These are phyloP conservation scores for Drosophila kanapiae DNA, from an alignment of 1,140 invertebrate species.

Conservation along the genomic window DNA sequence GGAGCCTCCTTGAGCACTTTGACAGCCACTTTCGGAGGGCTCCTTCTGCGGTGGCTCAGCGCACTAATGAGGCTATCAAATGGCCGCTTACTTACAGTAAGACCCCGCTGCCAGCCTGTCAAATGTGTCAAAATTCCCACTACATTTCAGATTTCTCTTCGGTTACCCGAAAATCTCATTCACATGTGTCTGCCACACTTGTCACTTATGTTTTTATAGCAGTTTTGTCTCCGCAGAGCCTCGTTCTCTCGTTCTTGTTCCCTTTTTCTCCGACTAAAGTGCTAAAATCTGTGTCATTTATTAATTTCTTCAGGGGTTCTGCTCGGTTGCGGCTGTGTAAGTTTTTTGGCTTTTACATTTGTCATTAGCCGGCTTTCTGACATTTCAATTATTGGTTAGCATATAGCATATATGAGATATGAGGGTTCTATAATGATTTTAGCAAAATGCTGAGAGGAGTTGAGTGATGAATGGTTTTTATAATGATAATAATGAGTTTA, in stretches of 20 bases:
- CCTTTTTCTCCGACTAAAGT: conserved; percentile 53
- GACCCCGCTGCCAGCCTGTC: conserved; percentile 50
- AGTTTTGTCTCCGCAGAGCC: conserved; percentile 59
- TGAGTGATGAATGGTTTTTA: not conserved
- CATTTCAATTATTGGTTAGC: conserved; percentile 71
- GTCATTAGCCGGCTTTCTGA: conserved; percentile 70
- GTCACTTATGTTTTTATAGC: conserved; percentile 80
- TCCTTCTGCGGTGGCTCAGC: conserved; percentile 67
- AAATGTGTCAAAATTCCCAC: conserved; percentile 78
- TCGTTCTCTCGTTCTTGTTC: conserved; percentile 10
- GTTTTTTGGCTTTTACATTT: conserved; percentile 64
- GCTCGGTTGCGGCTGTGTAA: conserved; percentile 21
- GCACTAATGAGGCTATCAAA: conserved; percentile 82
- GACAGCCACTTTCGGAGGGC: conserved; percentile 59
- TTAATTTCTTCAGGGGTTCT: conserved; percentile 63
- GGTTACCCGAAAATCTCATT: conserved; percentile 44
- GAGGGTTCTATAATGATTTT: conserved; percentile 48
- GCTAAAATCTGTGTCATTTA: conserved; percentile 79
- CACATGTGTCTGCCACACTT: conserved; percentile 78
- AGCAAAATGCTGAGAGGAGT: conserved; percentile 28
- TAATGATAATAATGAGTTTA: not conserved
- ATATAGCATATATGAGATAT: conserved; percentile 29
- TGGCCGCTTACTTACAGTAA: conserved; percentile 64
- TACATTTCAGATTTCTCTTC: conserved; percentile 56
- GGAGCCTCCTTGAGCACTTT: conserved; percentile 71